Evolutionary conservation across 2,888 invertebrate genomes (phyloP).

Genomic region (Dicyrtomina minuta): DNA sequence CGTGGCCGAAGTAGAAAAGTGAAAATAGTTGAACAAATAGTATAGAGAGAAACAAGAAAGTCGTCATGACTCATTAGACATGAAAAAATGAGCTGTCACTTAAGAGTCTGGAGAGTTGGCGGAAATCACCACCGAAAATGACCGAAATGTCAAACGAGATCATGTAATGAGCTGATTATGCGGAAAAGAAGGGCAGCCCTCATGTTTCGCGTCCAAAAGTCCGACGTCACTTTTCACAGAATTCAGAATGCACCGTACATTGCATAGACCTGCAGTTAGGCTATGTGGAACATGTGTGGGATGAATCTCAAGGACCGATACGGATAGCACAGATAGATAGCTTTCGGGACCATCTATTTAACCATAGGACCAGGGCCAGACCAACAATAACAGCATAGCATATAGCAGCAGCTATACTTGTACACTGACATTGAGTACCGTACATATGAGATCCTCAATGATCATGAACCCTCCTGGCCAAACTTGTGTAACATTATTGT

Average conservation of each 20-base stretch:
- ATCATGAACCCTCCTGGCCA: background rate
- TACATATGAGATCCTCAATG: background rate
- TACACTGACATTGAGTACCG: background rate
- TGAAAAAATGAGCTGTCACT: conserved; percentile 47
- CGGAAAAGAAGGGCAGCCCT: conserved; percentile 35
- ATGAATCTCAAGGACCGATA: background rate
- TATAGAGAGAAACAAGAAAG: conserved; percentile 18
- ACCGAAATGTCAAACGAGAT: conserved; percentile 40
- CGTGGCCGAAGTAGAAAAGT: too few relatives aligned
- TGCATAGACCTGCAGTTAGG: background rate
- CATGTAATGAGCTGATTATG: conserved; percentile 47
- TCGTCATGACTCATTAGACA: conserved; percentile 44
- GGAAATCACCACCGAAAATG: conserved; percentile 43
- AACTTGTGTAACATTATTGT: conserved; percentile 28
- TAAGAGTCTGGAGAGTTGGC: conserved; percentile 28
- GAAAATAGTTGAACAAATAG: background rate
- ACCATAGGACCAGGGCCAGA: too few relatives aligned
- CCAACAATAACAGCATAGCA: too few relatives aligned
- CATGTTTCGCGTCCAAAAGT: conserved; percentile 5
- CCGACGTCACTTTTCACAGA: background rate
- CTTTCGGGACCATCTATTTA: too few relatives aligned
- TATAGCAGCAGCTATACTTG: background rate
- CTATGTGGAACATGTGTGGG: background rate
- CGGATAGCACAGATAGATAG: too few relatives aligned
- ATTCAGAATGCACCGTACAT: background rate